Base-by-base conservation (phyloP, 2,113 vertebrate species). In the Phylloscopus trochiloides region DNA sequence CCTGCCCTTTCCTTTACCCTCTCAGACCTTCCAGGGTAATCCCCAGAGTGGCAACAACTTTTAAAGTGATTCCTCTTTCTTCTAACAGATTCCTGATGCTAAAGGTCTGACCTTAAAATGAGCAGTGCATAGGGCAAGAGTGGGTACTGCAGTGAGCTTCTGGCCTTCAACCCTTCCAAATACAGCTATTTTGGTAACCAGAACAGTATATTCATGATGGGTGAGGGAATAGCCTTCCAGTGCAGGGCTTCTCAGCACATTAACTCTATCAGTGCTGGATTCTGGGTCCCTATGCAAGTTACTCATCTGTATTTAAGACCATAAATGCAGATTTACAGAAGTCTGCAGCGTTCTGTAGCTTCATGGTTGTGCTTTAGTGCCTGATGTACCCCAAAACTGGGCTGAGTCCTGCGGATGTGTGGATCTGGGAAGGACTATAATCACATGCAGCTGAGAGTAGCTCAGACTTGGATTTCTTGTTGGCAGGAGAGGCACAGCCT, bases 61-160 rank as follows among this genome's bases (percentile, higher is more conserved):
- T 74, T 78, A 71, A 96, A 95, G 59, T 1, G 25, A 83, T 75
- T 94, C 65, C 3, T 85, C 68, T 96, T 90, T 92, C 86, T 94
- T 90, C 94, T 95, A 97, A 97, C 34, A 45, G 82, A 89, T 96
- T 97, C 97, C 95, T 96, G 95, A 97, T 95, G 91, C 57, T 88
- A 80, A 96, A 88, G 94, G 92, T 92, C 94, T 96, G 97, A 97
- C 93, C 94, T 97, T 94, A 90, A 82, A 77, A 50, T 42, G 57
- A 76, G 87, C 66, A 68, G 82, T 66, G 80, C 88, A 90, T 32
- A 73, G 94, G 85, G 72, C 58, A 79, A 96, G 92, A 89, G 76
- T 34, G 88, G 78, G 94, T 50, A 91, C 20, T 3, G 26, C 63
- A 76, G 45, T 12, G 50, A 76, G 76, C 62, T 94, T 54, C 67